Evolutionary conservation across 1,140 invertebrate species (phyloP), one percentile per base, ranked within the genome.

Genomic region (Homarus americanus): DNA sequence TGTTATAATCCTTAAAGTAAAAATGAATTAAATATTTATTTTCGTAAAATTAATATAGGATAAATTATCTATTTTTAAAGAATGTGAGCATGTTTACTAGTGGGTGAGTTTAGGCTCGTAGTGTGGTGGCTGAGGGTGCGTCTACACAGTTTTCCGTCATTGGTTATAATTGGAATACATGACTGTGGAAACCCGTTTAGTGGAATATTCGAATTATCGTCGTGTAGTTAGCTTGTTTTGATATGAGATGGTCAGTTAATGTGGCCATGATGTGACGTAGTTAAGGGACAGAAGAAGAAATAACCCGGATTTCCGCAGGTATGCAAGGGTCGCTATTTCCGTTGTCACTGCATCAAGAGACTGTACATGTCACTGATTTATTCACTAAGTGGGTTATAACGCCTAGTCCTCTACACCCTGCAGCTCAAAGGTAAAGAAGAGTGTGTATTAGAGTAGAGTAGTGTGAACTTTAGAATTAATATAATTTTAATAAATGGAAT

Each of bases 121-220:
- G 5, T 28, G n/a, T 69, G 3, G 7, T 12, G 0, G 5, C n/a
- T 28, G 4, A n/a, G 63, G 63, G 63, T 69, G 63, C 63, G 63
- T 69, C 63, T 15, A 49, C 63, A 32, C 63, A 69, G 15, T 7
- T 24, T 32, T 24, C 32, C 63, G 63, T 69, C 63, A 69, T 24
- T 69, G 63, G 63, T 69, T 69, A 69, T 69, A 69, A 69, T 69
- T 69, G 63, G n/a, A 24, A 32, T 69, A 32, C 63, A 69, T 69
- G 63, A 32, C n/a, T 32, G n/a, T 69, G 63, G 63, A 2, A 28
- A 69, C 5, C 0, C 53, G 20, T 58, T 58, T 58, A 58, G 17
- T 20, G 15, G 17, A 58, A 15, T 20, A 4, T 20, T n/a, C n/a
- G n/a, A n/a, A 1, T 58, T 58, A 58, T 1, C 12, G 24, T 20